A percentile compares a stretch with the other conserved stretches of the same genome.
These are phyloP conservation scores for Pseudomyrmex cubaensis DNA, from an alignment of 1,140 invertebrate species.

Conservation along the genomic window DNA sequence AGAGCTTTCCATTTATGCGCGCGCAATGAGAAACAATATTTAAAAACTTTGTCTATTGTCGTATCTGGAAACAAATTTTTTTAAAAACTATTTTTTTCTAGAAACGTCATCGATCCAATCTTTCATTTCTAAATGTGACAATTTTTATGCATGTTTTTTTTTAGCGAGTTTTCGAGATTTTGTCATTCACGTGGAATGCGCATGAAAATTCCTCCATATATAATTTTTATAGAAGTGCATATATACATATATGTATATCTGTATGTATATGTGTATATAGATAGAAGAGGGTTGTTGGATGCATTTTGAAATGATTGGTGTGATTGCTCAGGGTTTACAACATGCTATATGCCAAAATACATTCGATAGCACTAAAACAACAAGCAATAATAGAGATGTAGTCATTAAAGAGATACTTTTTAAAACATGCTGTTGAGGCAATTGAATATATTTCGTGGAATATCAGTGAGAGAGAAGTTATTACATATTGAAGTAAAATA, in stretches of 20 bases:
- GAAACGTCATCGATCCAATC: conserved; percentile 20
- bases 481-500: conserved; percentile 69
- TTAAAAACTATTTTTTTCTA: background rate
- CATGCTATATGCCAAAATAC: conserved; percentile 82
- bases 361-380: conserved; percentile 80
- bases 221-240: conserved; percentile 27
- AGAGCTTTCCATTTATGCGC: conserved; percentile 34
- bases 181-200: conserved; percentile 1
- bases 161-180: background rate
- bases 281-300: conserved; percentile 48
- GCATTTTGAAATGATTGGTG: conserved; percentile 74
- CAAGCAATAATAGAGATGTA: conserved; percentile 83
- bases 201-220: conserved; percentile 44
- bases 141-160: conserved; percentile 9
- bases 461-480: conserved; percentile 67
- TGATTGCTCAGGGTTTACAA: conserved; percentile 81
- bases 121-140: conserved; percentile 24
- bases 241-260: no score
- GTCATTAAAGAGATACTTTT: conserved; percentile 68
- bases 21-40: conserved; percentile 1
- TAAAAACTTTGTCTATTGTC: conserved; percentile 1
- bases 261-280: background rate
- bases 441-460: conserved; percentile 59
- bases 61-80: conserved; percentile 19
- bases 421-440: conserved; percentile 61